Conservation (phyloP, 2,797 vertebrate genomes). For the Okamejei kenojei region DNA sequence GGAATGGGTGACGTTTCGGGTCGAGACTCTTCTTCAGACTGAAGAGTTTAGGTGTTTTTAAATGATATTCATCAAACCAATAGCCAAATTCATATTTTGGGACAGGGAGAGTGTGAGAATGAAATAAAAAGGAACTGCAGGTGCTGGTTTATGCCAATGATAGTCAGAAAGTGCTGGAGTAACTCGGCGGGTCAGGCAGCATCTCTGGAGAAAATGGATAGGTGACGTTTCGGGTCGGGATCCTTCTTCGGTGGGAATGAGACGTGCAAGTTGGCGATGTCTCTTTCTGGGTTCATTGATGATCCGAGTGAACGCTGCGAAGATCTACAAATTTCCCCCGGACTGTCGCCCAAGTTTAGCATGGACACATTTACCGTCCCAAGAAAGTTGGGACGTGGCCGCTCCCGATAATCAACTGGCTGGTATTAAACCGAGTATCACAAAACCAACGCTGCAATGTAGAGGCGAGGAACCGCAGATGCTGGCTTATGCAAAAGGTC, state of each 20-base stretch:
- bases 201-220: no score
- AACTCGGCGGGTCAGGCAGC: no score
- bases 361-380: not conserved
- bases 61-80: not conserved
- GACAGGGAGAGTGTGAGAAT: not conserved
- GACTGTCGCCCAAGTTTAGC: not conserved
- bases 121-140: no score
- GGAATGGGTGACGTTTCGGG: no score
- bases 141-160: no score
- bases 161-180: no score
- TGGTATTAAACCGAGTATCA: not conserved
- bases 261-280: not conserved
- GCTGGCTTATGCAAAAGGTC: no score
- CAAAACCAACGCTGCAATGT: no score
- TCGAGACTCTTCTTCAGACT: no score
- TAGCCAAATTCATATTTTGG: not conserved
- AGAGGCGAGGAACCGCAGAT: no score
- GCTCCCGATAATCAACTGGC: not conserved
- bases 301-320: not conserved
- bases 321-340: not conserved
- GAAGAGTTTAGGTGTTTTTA: not conserved
- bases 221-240: no score
- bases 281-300: not conserved
- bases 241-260: not conserved
- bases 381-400: not conserved